Evolutionary conservation across 2,888 invertebrate genomes (phyloP).

Genomic region (Dynastes hyllus): DNA sequence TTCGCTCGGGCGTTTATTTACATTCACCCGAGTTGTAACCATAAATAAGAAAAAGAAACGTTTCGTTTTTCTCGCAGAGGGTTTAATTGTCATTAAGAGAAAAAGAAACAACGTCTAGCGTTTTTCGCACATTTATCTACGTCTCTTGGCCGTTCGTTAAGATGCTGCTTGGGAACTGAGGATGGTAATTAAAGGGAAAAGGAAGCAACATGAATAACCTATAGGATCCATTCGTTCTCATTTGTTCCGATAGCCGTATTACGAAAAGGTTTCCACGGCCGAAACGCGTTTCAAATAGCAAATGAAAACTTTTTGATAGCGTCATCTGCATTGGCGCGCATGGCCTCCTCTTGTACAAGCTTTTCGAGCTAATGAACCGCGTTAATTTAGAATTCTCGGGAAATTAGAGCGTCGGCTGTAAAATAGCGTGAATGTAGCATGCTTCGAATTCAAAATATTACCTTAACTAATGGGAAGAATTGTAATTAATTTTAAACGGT

Average conservation of each 20-base stretch:
- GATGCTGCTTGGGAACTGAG: conserved; percentile 11
- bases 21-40: neutral
- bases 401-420: neutral
- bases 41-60: conserved; percentile 3
- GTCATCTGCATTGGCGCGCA: neutral
- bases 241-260: conserved; percentile 1
- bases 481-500: neutral
- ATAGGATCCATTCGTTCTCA: neutral
- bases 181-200: conserved; percentile 12
- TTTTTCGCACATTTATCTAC: conserved; percentile 10
- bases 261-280: neutral
- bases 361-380: neutral
- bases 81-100: conserved; percentile 10
- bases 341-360: neutral
- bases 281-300: neutral
- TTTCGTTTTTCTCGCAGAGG: conserved; percentile 2
- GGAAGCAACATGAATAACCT: conserved; percentile 3
- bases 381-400: neutral
- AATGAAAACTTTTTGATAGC: neutral
- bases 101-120: neutral
- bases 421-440: neutral
- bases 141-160: conserved; percentile 4
- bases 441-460: neutral
- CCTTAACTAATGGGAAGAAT: neutral
- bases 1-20: neutral